A percentile compares a stretch with the other conserved stretches of the same genome.
Conservation (phyloP, 2,888 invertebrate species). For the Eupithecia centaureata region DNA sequence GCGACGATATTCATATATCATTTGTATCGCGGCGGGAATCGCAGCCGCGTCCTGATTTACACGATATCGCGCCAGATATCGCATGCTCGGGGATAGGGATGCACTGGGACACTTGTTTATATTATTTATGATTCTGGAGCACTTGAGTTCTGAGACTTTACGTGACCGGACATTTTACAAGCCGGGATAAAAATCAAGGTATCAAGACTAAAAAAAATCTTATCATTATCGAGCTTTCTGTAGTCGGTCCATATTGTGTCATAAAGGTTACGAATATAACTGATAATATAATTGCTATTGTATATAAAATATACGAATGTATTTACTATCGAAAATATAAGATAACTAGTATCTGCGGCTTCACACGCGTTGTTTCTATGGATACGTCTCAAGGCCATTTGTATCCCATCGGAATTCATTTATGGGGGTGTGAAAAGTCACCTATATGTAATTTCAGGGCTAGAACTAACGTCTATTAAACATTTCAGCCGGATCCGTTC, state of each 20-base stretch:
- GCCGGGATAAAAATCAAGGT: neutral
- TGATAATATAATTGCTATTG: neutral
- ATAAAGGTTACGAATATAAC: neutral
- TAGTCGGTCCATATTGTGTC: neutral
- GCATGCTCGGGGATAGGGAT: conserved; percentile 55
- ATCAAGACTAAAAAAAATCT: neutral
- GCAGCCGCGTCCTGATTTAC: conserved; percentile 73
- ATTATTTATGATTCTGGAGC: neutral
- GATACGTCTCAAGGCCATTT: too few species aligned
- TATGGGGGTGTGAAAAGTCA: too few species aligned
- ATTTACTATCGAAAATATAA: neutral
- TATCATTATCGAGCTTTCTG: too few species aligned
- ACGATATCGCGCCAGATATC: conserved; percentile 63
- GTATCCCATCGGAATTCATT: too few species aligned
- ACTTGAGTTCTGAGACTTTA: neutral
- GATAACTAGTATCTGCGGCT: too few species aligned
- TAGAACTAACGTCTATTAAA: too few species aligned
- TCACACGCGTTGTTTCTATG: too few species aligned
- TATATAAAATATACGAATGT: neutral
- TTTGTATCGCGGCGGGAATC: conserved; percentile 69
- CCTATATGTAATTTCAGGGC: too few species aligned
- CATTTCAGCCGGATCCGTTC: too few species aligned
- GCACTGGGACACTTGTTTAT: conserved; percentile 13
- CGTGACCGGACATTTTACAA: conserved; percentile 1
- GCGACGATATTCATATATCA: conserved; percentile 77